Base-by-base conservation (phyloP, 2,797 vertebrate species). In the Staurois parvus region DNA sequence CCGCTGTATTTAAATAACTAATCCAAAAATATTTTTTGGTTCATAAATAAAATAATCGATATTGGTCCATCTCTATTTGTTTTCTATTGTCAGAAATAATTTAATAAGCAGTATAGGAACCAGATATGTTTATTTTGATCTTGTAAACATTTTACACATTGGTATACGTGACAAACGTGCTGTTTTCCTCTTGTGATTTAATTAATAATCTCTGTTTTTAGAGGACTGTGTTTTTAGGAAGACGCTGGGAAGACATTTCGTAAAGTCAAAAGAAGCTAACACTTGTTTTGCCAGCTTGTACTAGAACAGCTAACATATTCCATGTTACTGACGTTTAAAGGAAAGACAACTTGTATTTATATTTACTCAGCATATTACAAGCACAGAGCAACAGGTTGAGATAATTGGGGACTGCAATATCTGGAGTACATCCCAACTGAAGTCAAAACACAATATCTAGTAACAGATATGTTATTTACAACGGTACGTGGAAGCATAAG, bases 191-290 rank as follows among this genome's bases (percentile, higher is more conserved):
- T 30, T 34, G 48, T 81, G 59, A 81, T 81, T 81, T 73, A 81
- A 81, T 81, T 81, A 81, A 73, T 72, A 81, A 73, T 73, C 79
- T 81, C 69, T 81, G 69, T 81, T 81, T 81, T 81, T 32, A 40
- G 40, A 81, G 69, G 29, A 29, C 52, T 81, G 69, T 72, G 69
- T 26, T 81, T 21, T 81, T 73, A n/a, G 56, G 3, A 81, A 81
- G 79, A 72, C 19, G 15, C 32, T 62, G 52, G 34, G 40, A 72
- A 73, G 52, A 81, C 26, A 26, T 32, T 29, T 72, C 9, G 28
- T 34, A 40, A 48, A 62, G 42, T 72, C 59, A 62, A 32, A 64
- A 30, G 56, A 52, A 37, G 34, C 32, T 81, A 73, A 81, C 34
- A 73, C 69, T 81, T 81, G n/a, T 68, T 62, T 40, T 37, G 28